Evolutionary conservation across 2,888 invertebrate genomes (phyloP).

Genomic region (Pasiphila rectangulata): DNA sequence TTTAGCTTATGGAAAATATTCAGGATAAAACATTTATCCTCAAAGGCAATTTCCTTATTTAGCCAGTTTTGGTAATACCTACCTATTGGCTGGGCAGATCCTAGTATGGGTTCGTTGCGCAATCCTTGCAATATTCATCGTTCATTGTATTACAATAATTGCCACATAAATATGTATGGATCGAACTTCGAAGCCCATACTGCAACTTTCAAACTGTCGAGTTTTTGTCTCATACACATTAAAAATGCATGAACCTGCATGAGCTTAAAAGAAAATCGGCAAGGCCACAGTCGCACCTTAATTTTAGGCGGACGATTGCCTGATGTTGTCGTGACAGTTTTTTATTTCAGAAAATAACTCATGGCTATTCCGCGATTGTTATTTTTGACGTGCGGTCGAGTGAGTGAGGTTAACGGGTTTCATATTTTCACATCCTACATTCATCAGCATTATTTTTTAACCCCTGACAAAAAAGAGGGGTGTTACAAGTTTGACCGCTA

Average conservation of each 20-base stretch:
- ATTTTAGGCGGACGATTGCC: slow-evolving; percentile 33
- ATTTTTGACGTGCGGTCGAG: slow-evolving; percentile 5
- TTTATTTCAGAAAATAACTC: slow-evolving; percentile 31
- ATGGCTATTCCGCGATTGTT: slow-evolving; percentile 13
- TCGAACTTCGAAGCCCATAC: slow-evolving; percentile 57
- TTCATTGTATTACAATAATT: slow-evolving; percentile 73
- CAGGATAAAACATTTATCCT: not conserved
- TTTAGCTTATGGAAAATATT: too few species aligned
- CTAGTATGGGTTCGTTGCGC: slow-evolving; percentile 47
- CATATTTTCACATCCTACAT: not conserved
- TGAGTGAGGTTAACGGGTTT: not conserved
- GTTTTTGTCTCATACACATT: slow-evolving; percentile 66
- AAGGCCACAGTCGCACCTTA: slow-evolving; percentile 42
- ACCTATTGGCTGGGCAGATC: slow-evolving; percentile 21
- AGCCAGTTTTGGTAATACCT: slow-evolving; percentile 12
- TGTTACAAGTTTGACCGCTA: too few species aligned
- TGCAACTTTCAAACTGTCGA: slow-evolving; percentile 61
- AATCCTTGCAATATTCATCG: slow-evolving; percentile 65
- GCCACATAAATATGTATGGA: slow-evolving; percentile 73
- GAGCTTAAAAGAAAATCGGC: slow-evolving; percentile 43
- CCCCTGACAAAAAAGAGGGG: too few species aligned
- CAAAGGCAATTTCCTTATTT: slow-evolving; percentile 2
- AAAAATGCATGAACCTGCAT: slow-evolving; percentile 63
- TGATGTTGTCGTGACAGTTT: slow-evolving; percentile 32
- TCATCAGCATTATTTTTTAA: too few species aligned